Base-by-base conservation (phyloP, 2,888 invertebrate species). In the Apotomis turbidana region DNA sequence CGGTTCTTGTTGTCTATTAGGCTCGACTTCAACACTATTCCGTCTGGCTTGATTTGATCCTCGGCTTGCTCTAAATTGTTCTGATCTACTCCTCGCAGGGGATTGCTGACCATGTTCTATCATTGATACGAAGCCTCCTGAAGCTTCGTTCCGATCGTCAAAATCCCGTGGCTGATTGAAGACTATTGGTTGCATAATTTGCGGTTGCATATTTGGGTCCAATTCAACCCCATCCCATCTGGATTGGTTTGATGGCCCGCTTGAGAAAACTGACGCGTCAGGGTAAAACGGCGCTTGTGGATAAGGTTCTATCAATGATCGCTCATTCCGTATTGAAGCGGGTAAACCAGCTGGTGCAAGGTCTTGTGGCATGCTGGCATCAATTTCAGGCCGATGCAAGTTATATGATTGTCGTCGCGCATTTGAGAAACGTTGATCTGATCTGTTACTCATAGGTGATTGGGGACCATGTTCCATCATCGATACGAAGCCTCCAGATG, bases 81-180 rank as follows among this genome's bases (percentile, higher is more conserved):
- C 6, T 12, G 66, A 46, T 5, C 15, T 15, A 4, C n/a, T 12
- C 44, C 55, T 46, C 5, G 46, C 44, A n/a, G 62, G 15, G 3
- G n/a, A n/a, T 13, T 46, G 61, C 15, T 41, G 6, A 41, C 4
- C 44, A 54, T 13, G 12, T 4, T 57, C 55, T 5, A 6, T 5
- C 55, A 66, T n/a, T 8, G 66, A 46, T 13, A 57, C 27, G 9
- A 57, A 66, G 41, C 52, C 41, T 9, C 10, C 49, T 36, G 57
- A 46, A 38, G 54, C 15, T n/a, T 66, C 62, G 3, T 51, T 46
- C 36, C 9, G 62, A n/a, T n/a, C 36, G 9, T 36, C 8, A 51
- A 51, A 62, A n/a, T 12, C 13, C 9, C 12, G 51, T n/a, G 62
- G 36, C 9, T 10, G 62, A 52, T 27, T 27, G 27, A 27, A 27